Evolutionary conservation across 2,113 vertebrate genomes (phyloP).

Genomic region (Himantopus leucocephalus): DNA sequence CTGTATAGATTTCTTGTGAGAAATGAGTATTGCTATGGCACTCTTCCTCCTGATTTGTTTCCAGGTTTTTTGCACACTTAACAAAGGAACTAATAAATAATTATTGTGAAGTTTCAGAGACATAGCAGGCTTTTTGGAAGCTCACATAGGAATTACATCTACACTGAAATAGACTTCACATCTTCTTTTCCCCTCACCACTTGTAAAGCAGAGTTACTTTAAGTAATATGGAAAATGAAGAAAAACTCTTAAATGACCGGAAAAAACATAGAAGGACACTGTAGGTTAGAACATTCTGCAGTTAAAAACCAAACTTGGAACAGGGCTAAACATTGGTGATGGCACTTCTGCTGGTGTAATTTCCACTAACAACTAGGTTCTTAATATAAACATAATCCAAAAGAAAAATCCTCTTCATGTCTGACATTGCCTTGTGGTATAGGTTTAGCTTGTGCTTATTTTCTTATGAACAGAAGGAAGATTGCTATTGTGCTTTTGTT

Average conservation of each 20-base stretch:
- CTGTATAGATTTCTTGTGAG: not conserved
- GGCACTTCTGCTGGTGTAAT: not conserved
- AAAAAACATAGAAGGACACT: not conserved
- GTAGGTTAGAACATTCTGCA: not conserved
- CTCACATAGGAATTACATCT: not conserved
- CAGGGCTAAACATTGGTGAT: not conserved
- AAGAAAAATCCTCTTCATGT: not conserved
- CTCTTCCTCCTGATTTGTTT: not conserved
- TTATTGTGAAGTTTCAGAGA: not conserved
- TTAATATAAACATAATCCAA: not conserved
- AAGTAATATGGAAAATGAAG: not conserved
- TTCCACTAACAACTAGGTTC: not conserved
- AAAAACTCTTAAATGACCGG: not conserved
- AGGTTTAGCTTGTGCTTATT: not conserved
- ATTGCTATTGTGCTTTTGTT: not conserved
- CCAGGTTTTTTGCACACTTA: not conserved
- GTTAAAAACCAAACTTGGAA: not conserved
- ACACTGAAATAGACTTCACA: not conserved
- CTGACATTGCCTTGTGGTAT: not conserved
- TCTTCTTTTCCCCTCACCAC: not conserved
- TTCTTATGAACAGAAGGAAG: not conserved
- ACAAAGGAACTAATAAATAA: not conserved
- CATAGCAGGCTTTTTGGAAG: not conserved
- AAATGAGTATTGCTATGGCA: not conserved
- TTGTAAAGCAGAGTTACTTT: not conserved